A percentile compares a stretch with the other conserved stretches of the same genome.
These are phyloP conservation scores for Anguilla japonica DNA, from an alignment of 2,113 vertebrate species.

Conservation along the genomic window DNA sequence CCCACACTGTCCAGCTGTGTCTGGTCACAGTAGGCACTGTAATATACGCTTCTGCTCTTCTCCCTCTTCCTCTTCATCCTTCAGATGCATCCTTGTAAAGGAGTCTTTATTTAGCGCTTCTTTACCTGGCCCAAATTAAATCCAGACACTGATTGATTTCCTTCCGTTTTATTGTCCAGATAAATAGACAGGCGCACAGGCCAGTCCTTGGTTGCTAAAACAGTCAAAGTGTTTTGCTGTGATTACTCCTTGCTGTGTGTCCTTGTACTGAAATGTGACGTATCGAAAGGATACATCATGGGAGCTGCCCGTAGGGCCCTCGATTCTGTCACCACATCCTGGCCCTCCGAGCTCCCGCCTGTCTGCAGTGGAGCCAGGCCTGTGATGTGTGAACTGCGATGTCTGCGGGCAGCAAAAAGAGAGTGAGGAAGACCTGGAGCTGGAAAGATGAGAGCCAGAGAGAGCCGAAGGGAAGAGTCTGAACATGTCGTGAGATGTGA, in stretches of 20 bases:
- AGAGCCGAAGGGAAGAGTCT: neutral
- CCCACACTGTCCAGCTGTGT: neutral
- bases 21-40: neutral
- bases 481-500: neutral
- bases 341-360: neutral
- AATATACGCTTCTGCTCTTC: neutral
- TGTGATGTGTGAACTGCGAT: neutral
- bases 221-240: neutral
- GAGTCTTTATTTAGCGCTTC: conserved; percentile 5
- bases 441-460: neutral
- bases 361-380: neutral
- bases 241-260: neutral
- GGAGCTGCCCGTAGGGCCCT: neutral
- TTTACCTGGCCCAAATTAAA: conserved; percentile 20
- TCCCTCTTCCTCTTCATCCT: neutral
- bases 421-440: neutral
- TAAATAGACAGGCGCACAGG: neutral
- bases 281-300: neutral
- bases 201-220: neutral
- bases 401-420: neutral
- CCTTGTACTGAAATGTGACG: neutral
- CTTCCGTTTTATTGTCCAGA: neutral
- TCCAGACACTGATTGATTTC: conserved; percentile 10
- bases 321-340: neutral
- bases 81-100: neutral